Evolutionary conservation across 2,113 vertebrate species (phyloP).

Genomic region (Petrocephalus microphthalmus): DNA sequence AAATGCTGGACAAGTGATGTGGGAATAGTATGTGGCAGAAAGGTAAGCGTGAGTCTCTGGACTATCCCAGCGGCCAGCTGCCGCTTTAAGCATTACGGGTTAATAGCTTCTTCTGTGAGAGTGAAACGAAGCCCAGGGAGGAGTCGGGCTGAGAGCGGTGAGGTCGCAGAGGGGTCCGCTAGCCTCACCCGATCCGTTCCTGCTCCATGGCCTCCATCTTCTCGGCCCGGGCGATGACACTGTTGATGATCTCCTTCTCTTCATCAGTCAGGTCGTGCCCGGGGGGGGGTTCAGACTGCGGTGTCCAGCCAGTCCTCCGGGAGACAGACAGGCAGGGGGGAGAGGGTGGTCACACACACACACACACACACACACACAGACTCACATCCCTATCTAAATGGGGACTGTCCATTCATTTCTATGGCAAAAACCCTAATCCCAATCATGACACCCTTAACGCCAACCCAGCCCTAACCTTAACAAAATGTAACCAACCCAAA

Average conservation of each 20-base stretch:
- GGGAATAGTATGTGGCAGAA: neutral
- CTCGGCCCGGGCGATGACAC: conserved; percentile 83
- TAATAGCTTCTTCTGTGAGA: no score
- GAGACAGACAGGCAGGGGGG: conserved; percentile 10
- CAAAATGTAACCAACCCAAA: no score
- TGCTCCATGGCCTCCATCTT: conserved; percentile 98
- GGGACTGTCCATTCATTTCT: no score
- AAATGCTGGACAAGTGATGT: neutral
- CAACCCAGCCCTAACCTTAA: no score
- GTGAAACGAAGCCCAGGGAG: neutral
- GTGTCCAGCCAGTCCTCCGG: conserved; percentile 54
- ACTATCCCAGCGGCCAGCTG: neutral
- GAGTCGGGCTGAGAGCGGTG: neutral
- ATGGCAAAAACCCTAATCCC: no score
- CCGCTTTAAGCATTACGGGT: neutral
- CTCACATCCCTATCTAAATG: neutral
- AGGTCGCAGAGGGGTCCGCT: neutral
- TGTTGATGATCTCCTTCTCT: conserved; percentile 95
- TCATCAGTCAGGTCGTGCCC: conserved; percentile 86
- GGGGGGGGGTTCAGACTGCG: conserved; percentile 46
- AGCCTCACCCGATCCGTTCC: conserved; percentile 83
- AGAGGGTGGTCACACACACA: neutral
- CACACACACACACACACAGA: neutral
- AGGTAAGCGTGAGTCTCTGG: neutral
- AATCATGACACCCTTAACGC: no score